These are phyloP conservation scores for Dinomys branickii DNA, from an alignment of 2,113 vertebrate genomes.

Conservation along the genomic window DNA sequence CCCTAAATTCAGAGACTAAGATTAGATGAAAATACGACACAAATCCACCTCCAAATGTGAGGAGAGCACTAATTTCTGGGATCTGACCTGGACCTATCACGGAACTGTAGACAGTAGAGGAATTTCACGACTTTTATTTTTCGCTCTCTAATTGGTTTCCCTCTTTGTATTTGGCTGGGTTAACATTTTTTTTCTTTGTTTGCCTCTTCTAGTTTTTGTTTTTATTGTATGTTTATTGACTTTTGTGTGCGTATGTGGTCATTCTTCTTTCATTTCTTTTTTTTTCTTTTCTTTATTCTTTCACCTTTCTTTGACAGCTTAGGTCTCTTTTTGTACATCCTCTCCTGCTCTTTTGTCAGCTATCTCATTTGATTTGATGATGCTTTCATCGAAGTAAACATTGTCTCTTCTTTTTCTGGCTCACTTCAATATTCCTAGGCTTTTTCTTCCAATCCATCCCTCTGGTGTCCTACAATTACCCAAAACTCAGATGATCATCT, in stretches of 20 bases:
- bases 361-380: not conserved
- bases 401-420: not conserved
- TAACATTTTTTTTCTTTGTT: not conserved
- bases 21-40: not conserved
- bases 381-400: not conserved
- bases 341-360: not conserved
- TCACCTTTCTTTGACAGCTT: not conserved
- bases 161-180: too few species aligned
- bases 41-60: not conserved
- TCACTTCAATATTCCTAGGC: too few species aligned
- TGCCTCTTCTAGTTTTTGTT: not conserved
- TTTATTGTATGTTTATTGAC: not conserved
- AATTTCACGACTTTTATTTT: too few species aligned
- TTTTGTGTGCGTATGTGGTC: not conserved
- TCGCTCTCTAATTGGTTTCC: too few species aligned
- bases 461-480: not conserved
- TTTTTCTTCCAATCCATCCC: too few species aligned
- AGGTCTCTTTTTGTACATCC: not conserved
- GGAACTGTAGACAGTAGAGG: too few species aligned
- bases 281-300: not conserved
- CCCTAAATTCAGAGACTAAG: not conserved
- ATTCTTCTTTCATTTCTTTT: not conserved
- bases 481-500: not conserved
- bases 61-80: too few species aligned
- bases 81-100: too few species aligned